These are phyloP conservation scores for Ptiloglossa arizonensis DNA, from an alignment of 1,140 invertebrate genomes.

Conservation along the genomic window DNA sequence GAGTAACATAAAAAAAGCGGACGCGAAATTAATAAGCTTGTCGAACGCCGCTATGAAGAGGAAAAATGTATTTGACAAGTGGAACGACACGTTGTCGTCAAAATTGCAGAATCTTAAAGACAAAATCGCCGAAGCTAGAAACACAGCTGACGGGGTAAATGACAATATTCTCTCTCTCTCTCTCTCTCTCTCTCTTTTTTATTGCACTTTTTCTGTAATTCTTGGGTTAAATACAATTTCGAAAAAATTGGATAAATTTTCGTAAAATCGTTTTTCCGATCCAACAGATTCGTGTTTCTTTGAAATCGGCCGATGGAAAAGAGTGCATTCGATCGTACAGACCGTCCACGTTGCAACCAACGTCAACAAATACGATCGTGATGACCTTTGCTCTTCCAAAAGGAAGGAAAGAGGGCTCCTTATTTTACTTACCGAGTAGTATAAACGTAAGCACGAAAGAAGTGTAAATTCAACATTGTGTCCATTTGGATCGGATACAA, in stretches of 20 bases:
- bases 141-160: constrained; percentile 91
- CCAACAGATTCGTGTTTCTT: constrained; percentile 89
- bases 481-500: background rate
- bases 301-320: constrained; percentile 84
- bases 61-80: constrained; percentile 83
- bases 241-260: too few species aligned
- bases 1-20: constrained; percentile 82
- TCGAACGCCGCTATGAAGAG: constrained; percentile 82
- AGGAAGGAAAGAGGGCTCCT: constrained; percentile 84
- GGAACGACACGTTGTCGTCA: constrained; percentile 83
- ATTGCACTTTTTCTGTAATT: too few species aligned
- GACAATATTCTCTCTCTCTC: background rate
- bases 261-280: constrained; percentile 37
- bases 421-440: constrained; percentile 87
- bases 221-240: too few species aligned
- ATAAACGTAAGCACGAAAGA: constrained; percentile 79
- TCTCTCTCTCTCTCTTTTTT: too few species aligned
- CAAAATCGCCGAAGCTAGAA: constrained; percentile 89
- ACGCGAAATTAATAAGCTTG: constrained; percentile 82
- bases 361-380: constrained; percentile 87
- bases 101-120: constrained; percentile 87
- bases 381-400: constrained; percentile 86
- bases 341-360: constrained; percentile 84
- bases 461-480: too few species aligned
- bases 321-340: constrained; percentile 90